These are phyloP conservation scores for Tichodroma muraria DNA, from an alignment of 2,113 vertebrate genomes.

Conservation along the genomic window DNA sequence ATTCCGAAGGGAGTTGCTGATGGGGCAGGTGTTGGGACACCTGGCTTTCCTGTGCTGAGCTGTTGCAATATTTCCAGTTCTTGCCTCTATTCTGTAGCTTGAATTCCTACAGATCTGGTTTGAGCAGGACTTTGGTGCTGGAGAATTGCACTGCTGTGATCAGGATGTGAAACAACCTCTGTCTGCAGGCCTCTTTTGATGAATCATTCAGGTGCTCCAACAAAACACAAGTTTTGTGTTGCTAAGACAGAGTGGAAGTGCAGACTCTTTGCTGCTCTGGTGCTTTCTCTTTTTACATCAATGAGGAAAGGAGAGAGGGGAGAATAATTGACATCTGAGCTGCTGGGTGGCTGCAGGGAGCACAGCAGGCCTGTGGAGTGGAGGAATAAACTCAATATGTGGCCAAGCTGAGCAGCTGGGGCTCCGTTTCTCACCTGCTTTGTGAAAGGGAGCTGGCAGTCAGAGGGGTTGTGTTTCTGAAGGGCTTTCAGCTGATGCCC, in stretches of 20 bases:
- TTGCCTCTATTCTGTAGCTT: background rate
- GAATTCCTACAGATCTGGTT: background rate
- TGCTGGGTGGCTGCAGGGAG: background rate
- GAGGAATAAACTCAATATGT: background rate
- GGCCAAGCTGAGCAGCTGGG: background rate
- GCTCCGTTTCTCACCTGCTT: background rate
- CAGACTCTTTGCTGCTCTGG: background rate
- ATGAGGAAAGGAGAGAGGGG: background rate
- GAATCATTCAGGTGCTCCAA: background rate
- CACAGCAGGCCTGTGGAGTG: background rate
- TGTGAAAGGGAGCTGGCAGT: background rate
- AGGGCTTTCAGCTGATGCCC: background rate
- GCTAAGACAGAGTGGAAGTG: accelerated
- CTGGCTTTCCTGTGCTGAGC: background rate
- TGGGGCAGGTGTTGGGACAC: background rate
- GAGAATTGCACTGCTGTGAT: accelerated
- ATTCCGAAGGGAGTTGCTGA: background rate
- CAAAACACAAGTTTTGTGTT: background rate
- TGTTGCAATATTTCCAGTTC: background rate
- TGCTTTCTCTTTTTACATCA: background rate
- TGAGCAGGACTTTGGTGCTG: background rate
- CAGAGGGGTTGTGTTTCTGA: background rate
- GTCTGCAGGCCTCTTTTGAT: background rate
- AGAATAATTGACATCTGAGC: background rate
- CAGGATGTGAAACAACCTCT: background rate